Base-by-base conservation (phyloP, 2,888 invertebrate genomes). In the Calliphora vomitoria region DNA sequence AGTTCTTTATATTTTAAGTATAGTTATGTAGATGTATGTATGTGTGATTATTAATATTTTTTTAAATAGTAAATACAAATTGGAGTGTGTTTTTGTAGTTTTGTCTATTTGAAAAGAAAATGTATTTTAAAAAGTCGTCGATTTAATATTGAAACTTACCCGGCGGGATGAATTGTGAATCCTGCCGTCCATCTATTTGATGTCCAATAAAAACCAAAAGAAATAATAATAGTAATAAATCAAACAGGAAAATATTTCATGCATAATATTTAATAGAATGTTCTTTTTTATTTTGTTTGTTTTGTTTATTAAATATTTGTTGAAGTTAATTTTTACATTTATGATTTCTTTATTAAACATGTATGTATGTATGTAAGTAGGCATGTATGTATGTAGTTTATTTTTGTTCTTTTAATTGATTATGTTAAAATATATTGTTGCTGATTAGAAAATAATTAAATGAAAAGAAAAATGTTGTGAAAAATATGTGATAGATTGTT, bases 131-230 rank as follows among this genome's bases (percentile, higher is more conserved):
- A 66, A 74, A 79, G 55, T 71, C 81, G 66, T 68, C 82, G 72
- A 69, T 72, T 78, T 78, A 74, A 85, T 75, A 89, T 90, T 90
- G 41, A 71, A 93, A 93, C 94, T 94, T 94, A 94, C 94, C 94
- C 94, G 93, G 92, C 94, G 93, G 93, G 93, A 93, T 93, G 93
- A 92, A 92, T 92, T 94, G 93, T 94, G 93, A 93, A 93, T 93
- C 93, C 94, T 93, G 94, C 94, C 93, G 93, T 94, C 94, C 94
- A 94, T 94, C 94, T 94, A 93, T 93, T 85, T 91, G 93, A 93
- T 92, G 94, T 94, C 93, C 94, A 92, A 93, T 92, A 93, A 93
- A 94, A 94, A 93, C 92, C 91, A 93, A 93, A 93, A 93, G 92
- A 93, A 93, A 93, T 92, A 92, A 93, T 93, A 92, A 92, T 91